Conservation (phyloP, 2,888 invertebrate genomes). For the Leptothorax acervorum region DNA sequence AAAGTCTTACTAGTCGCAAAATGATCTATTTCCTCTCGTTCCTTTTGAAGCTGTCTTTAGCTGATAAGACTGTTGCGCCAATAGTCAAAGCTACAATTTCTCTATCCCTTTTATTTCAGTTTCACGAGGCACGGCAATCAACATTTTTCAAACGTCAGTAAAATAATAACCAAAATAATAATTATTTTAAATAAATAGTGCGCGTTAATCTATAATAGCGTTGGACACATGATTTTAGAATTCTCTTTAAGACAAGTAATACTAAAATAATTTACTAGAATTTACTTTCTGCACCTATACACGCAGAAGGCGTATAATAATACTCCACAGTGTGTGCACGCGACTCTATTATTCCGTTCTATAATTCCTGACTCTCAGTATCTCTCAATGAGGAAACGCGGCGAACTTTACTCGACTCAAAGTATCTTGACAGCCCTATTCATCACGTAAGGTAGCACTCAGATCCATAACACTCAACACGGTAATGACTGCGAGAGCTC, state of each 20-base stretch:
- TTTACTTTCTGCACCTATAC: not conserved
- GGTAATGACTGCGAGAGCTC: conserved; percentile 44
- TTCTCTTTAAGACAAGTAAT: not conserved
- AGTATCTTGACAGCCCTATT: conserved; percentile 28
- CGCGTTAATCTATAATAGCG: not conserved
- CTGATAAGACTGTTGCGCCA: not conserved
- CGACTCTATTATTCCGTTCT: not conserved
- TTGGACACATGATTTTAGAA: not conserved
- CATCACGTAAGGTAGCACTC: conserved; percentile 48
- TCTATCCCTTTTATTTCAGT: not conserved
- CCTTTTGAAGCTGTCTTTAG: conserved; percentile 55
- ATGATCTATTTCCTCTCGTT: conserved; percentile 77
- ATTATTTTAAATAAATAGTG: not conserved
- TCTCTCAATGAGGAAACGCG: not conserved
- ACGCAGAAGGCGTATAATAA: not conserved
- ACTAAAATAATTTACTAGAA: not conserved
- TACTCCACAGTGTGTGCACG: not conserved
- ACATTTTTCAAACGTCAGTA: not conserved
- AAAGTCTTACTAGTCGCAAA: conserved; percentile 63
- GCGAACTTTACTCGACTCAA: conserved; percentile 5
- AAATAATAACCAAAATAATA: not conserved
- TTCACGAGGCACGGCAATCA: not conserved
- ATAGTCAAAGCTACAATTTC: not conserved
- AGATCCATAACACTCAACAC: conserved; percentile 44
- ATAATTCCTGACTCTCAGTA: not conserved